Base-by-base conservation (phyloP, 1,140 invertebrate species). In the Tetramorium simillimum region DNA sequence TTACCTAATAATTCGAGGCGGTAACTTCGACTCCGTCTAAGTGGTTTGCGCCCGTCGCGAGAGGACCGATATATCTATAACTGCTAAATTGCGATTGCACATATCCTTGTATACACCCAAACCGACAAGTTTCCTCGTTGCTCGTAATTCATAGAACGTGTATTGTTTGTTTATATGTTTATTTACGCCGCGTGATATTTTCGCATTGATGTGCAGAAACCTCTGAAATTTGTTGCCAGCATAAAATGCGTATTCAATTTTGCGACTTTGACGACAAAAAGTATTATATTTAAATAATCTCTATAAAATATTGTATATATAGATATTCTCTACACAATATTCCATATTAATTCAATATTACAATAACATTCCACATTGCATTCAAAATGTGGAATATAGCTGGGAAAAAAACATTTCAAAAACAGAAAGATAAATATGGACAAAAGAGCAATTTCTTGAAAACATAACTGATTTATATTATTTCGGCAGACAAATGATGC, bases 1-100 rank as follows among this genome's bases (percentile, higher is more conserved):
- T 94, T 94, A 93, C 90, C 92, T 93, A 93, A 93, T 94, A 93
- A 94, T 94, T 89, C 90, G 90, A 92, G 90, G 89, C 92, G 92
- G 93, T 94, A 94, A 94, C 93, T 92, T 94, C 63, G 89, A 85
- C 62, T 77, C 58, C 73, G 49, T 69, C 89, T 86, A 91, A 91
- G 88, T 91, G 84, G 86, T 90, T 91, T 91, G 85, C 87, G 85
- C 80, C 51, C 82, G 49, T 91, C 87, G 82, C 85, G 85, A 85
- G 77, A 87, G 76, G 81, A 89, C 85, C 85, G 89, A 91, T 88
- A 85, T 86, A 65, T 86, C 90, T 76, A 88, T 88, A 88, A 90
- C 87, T 88, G 72, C 51, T 46, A 91, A 82, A 91, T 88, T 91
- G 87, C 80, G 46, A 90, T 86, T 62, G 70, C 33, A 78, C 62